phyloP scores from a whole-genome alignment of 2,797 vertebrate species.

The Linurgus olivaceus region DNA sequence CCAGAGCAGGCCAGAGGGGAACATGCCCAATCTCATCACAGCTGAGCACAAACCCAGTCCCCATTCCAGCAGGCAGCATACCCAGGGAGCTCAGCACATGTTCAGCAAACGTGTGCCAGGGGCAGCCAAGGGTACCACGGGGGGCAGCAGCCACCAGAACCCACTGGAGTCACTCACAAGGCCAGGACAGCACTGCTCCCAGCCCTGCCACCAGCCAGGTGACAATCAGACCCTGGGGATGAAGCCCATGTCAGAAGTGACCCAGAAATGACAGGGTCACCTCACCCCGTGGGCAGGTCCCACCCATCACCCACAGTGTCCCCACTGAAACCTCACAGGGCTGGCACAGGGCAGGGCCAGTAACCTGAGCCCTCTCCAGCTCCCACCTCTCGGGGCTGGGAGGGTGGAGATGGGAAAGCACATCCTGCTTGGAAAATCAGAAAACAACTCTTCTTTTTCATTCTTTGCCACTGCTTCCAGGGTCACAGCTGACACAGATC shows the following conservation, averaged over 20 bases:
- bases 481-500: background rate
- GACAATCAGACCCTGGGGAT: background rate
- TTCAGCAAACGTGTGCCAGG: rapidly evolving
- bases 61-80: background rate
- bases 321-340: background rate
- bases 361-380: background rate
- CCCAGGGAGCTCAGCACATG: background rate
- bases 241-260: background rate
- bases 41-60: background rate
- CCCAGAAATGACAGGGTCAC: background rate
- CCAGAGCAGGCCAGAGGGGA: background rate
- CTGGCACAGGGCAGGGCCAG: background rate
- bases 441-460: background rate
- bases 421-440: background rate
- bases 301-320: background rate
- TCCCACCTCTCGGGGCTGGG: background rate
- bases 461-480: background rate
- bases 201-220: background rate
- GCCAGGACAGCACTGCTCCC: background rate
- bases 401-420: background rate
- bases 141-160: background rate
- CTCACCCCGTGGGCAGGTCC: rapidly evolving
- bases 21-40: background rate
- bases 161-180: background rate
- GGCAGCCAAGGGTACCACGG: rapidly evolving